Evolutionary conservation across 2,797 vertebrate species (phyloP).

Genomic region (Taenioides sp.): DNA sequence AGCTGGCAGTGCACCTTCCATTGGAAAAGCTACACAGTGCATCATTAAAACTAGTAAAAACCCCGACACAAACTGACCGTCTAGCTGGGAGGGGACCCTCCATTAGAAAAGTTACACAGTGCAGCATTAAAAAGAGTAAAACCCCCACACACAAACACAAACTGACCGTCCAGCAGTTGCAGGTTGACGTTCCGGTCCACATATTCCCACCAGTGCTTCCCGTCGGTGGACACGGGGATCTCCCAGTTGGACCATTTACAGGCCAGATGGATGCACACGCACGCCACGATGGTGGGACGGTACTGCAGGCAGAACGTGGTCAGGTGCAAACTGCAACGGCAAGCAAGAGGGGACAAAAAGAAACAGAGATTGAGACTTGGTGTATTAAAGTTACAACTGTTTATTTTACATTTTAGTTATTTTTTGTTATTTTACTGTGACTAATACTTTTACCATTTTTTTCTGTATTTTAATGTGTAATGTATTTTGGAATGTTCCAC

Average conservation of each 20-base stretch:
- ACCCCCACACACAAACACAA: too few species aligned
- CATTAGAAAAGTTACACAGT: too few species aligned
- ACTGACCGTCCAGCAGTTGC: constrained; percentile 88
- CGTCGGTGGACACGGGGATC: constrained; percentile 97
- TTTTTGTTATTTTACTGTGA: neutral
- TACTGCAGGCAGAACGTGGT: constrained; percentile 99
- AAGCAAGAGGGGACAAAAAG: neutral
- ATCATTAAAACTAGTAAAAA: too few species aligned
- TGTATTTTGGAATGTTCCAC: too few species aligned
- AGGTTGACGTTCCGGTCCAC: constrained; percentile 95
- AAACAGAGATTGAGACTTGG: neutral
- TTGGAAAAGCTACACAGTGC: too few species aligned
- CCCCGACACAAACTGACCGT: too few species aligned
- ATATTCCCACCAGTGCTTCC: constrained; percentile 99
- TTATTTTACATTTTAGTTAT: neutral
- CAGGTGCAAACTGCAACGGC: constrained; percentile 88
- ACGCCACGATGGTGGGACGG: constrained; percentile 98
- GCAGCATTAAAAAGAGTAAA: too few species aligned
- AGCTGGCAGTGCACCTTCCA: too few species aligned
- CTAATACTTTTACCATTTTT: neutral
- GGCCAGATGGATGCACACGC: constrained; percentile 98
- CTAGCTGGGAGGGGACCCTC: too few species aligned
- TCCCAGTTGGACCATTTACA: constrained; percentile 99
- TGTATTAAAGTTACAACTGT: neutral
- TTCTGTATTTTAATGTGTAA: neutral